Percentiles rank a stretch among this genome's conserved stretches.
phyloP scores from a whole-genome alignment of 2,888 invertebrate genomes.

The Gibbula magus region DNA sequence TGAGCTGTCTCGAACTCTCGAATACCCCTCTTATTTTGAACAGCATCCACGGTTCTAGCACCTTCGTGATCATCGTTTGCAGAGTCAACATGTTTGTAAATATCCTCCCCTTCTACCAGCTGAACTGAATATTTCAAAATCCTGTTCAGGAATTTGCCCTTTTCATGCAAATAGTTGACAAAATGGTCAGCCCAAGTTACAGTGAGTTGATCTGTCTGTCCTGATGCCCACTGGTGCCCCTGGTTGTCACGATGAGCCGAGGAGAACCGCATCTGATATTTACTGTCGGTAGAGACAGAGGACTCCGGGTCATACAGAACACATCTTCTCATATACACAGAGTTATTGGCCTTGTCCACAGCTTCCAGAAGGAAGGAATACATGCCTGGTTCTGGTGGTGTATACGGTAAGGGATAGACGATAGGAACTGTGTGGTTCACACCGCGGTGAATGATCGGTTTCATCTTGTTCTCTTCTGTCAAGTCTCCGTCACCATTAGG shows the following conservation, averaged over 20 bases:
- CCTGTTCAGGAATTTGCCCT: slow-evolving; percentile 36
- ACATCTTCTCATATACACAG: slow-evolving; percentile 48
- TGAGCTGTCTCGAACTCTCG: slow-evolving; percentile 36
- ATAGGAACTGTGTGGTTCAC: not conserved
- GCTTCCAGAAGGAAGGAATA: slow-evolving; percentile 52
- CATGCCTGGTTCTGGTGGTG: slow-evolving; percentile 15
- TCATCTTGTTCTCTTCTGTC: not conserved
- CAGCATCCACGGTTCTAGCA: slow-evolving; percentile 36
- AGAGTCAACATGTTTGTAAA: not conserved
- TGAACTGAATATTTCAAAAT: slow-evolving; percentile 40
- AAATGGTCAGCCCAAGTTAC: slow-evolving; percentile 47
- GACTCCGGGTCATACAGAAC: slow-evolving; percentile 49
- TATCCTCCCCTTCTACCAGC: slow-evolving; percentile 16
- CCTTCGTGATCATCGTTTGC: slow-evolving; percentile 46
- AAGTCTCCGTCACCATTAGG: not conserved
- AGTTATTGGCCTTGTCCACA: slow-evolving; percentile 55
- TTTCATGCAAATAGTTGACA: slow-evolving; percentile 43
- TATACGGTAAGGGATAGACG: not conserved
- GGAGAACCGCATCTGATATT: slow-evolving; percentile 31
- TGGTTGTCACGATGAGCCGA: slow-evolving; percentile 40
- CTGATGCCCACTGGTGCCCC: slow-evolving; percentile 45
- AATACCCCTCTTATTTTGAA: slow-evolving; percentile 49
- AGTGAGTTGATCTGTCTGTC: slow-evolving; percentile 24
- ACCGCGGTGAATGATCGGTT: not conserved
- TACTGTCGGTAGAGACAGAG: slow-evolving; percentile 30